Evolutionary conservation across 1,140 invertebrate species (phyloP).

Genomic region (Drosophila sucinea): DNA sequence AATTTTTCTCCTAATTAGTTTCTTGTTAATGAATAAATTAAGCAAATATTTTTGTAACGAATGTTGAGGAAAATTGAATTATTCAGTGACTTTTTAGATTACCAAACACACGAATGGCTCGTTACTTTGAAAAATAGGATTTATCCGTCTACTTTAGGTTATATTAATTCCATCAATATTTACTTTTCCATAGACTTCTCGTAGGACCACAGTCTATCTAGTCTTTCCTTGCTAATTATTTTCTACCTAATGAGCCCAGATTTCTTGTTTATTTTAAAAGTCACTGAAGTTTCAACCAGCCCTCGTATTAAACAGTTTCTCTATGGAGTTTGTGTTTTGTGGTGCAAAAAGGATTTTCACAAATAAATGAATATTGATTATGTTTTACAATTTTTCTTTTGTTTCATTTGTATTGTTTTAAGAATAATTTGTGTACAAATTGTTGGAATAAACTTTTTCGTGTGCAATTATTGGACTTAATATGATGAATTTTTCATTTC

Average conservation of each 20-base stretch:
- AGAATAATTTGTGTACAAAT: neutral
- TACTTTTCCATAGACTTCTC: too few relatives aligned
- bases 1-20: neutral
- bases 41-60: neutral
- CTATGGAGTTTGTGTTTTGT: neutral
- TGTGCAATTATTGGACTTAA: neutral
- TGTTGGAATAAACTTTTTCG: neutral
- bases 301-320: neutral
- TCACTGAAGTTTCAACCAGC: neutral
- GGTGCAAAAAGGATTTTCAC: slow-evolving; percentile 1
- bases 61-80: neutral
- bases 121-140: too few relatives aligned
- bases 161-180: too few relatives aligned
- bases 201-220: neutral
- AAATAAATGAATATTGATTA: slow-evolving; percentile 10
- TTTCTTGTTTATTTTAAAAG: neutral
- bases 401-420: slow-evolving; percentile 7
- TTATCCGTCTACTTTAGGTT: too few relatives aligned
- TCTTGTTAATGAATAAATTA: slow-evolving; percentile 33
- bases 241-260: neutral
- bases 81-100: neutral
- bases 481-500: slow-evolving; percentile 9
- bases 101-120: too few relatives aligned
- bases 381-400: neutral
- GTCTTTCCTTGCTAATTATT: neutral